Percentiles rank a stretch among this genome's conserved stretches.
phyloP scores from a whole-genome alignment of 2,113 vertebrate genomes.

The Crotalus viridis region DNA sequence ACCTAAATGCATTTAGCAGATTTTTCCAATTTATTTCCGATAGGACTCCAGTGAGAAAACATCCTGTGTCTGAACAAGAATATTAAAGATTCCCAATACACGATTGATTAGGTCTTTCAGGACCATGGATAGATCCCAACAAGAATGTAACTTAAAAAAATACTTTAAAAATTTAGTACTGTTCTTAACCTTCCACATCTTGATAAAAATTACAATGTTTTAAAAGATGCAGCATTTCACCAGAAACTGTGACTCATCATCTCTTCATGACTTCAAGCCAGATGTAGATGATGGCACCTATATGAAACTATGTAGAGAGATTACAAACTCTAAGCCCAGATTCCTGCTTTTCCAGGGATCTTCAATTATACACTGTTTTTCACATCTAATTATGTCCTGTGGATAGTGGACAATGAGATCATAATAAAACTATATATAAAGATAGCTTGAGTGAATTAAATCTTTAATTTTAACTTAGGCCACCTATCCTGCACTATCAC shows the following conservation, averaged over 20 bases:
- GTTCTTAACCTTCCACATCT: not conserved
- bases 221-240: not conserved
- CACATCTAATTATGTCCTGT: not conserved
- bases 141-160: not conserved
- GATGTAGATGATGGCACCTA: not conserved
- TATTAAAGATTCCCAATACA: not conserved
- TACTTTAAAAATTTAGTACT: not conserved
- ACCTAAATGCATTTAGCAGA: not conserved
- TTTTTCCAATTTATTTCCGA: not conserved
- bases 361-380: not conserved
- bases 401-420: not conserved
- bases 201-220: not conserved
- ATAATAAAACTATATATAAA: not conserved
- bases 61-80: not conserved
- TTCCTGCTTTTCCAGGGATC: not conserved
- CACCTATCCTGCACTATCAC: not conserved
- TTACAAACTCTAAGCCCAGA: not conserved
- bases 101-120: not conserved
- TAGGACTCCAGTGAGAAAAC: not conserved
- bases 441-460: not conserved
- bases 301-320: not conserved
- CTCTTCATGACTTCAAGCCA: not conserved
- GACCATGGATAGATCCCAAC: too few species aligned
- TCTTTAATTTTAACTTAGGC: not conserved
- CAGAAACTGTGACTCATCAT: not conserved